Percentiles rank a stretch among this genome's conserved stretches.
Conservation (phyloP, 2,888 invertebrate genomes). For the Ophioninae sp. region DNA sequence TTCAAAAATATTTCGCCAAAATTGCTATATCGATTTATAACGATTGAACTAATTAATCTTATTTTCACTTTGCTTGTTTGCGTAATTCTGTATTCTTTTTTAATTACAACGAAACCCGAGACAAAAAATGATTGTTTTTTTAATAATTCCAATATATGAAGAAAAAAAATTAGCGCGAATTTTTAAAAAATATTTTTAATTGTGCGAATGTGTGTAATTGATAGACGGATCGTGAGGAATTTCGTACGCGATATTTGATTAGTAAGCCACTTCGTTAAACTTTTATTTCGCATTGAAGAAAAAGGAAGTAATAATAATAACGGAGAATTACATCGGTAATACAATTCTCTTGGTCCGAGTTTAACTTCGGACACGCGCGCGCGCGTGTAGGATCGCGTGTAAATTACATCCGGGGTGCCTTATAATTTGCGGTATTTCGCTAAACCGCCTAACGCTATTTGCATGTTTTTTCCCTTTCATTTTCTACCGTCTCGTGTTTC, state of each 20-base stretch:
- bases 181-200: not conserved
- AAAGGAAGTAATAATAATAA: constrained; percentile 33
- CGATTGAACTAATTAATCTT: too few relatives aligned
- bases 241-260: constrained; percentile 31
- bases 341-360: constrained; percentile 50
- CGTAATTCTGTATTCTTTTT: too few relatives aligned
- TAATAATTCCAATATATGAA: too few relatives aligned
- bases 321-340: constrained; percentile 60
- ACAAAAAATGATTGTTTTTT: too few relatives aligned
- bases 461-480: not conserved
- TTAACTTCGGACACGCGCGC: constrained; percentile 7
- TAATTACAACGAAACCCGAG: too few relatives aligned
- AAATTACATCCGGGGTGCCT: constrained; percentile 23
- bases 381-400: constrained; percentile 15
- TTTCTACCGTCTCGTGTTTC: not conserved
- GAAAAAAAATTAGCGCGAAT: not conserved
- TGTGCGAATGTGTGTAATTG: not conserved
- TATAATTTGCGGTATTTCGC: constrained; percentile 4
- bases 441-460: not conserved
- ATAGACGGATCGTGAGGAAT: not conserved
- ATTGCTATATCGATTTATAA: too few relatives aligned
- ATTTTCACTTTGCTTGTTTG: too few relatives aligned
- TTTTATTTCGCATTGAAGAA: constrained; percentile 69
- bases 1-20: not conserved
- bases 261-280: constrained; percentile 69